These are phyloP conservation scores for Galleria mellonella DNA, from an alignment of 1,140 invertebrate species.

Conservation along the genomic window DNA sequence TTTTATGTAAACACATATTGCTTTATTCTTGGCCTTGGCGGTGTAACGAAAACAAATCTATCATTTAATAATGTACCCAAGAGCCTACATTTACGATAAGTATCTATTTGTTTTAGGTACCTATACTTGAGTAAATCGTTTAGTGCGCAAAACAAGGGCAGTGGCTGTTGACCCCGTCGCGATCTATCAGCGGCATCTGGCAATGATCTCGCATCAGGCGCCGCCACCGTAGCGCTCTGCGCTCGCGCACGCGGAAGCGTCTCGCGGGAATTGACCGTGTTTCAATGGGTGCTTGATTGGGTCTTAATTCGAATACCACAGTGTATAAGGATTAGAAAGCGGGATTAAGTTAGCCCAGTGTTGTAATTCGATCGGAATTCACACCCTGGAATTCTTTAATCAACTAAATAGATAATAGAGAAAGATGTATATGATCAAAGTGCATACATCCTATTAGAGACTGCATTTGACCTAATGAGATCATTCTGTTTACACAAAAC, in stretches of 20 bases:
- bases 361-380: constrained; percentile 14
- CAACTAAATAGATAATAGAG: background rate
- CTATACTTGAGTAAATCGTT: constrained; percentile 32
- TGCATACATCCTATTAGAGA: constrained; percentile 7
- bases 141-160: constrained; percentile 62
- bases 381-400: constrained; percentile 10
- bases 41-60: no score
- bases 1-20: no score
- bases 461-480: constrained; percentile 42
- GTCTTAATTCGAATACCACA: constrained; percentile 25
- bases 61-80: no score
- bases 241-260: constrained; percentile 51
- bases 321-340: constrained; percentile 42
- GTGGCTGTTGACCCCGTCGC: constrained; percentile 67
- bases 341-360: constrained; percentile 18
- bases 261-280: constrained; percentile 55
- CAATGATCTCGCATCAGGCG: constrained; percentile 56
- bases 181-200: constrained; percentile 64
- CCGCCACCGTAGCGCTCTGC: constrained; percentile 2
- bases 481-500: constrained; percentile 45
- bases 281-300: constrained; percentile 56
- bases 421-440: background rate
- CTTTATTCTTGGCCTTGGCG: no score
- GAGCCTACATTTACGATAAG: no score
- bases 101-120: no score